Evolutionary conservation across 2,113 vertebrate species (phyloP).

Genomic region (Myiopsitta monachus): DNA sequence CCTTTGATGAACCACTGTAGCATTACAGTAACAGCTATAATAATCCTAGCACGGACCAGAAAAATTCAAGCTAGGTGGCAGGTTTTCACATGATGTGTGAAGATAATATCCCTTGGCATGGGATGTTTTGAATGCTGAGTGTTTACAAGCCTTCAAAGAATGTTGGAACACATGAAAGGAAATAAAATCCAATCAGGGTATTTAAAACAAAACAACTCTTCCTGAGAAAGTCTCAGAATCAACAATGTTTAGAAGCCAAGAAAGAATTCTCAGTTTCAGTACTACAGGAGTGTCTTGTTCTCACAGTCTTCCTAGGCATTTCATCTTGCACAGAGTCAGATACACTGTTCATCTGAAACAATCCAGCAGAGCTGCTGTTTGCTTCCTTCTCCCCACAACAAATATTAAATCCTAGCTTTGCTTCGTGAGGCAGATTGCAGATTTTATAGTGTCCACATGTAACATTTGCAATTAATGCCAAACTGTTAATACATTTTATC

Average conservation of each 20-base stretch:
- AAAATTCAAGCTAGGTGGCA: neutral
- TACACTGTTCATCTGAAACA: neutral
- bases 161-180: neutral
- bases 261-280: neutral
- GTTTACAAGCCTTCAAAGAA: neutral
- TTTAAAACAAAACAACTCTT: neutral
- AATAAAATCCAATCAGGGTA: neutral
- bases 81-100: neutral
- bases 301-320: neutral
- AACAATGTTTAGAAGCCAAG: neutral
- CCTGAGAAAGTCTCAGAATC: neutral
- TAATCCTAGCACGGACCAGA: neutral
- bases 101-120: neutral
- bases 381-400: accelerated
- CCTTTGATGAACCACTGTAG: neutral
- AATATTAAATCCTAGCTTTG: neutral
- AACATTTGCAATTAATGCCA: neutral
- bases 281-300: accelerated
- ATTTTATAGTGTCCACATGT: neutral
- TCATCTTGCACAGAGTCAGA: neutral
- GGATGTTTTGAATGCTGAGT: neutral
- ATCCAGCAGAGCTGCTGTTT: neutral
- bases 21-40: neutral
- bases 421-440: neutral
- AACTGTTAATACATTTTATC: neutral